Conservation (phyloP, 1,140 invertebrate genomes). For the Brachionus paranguensis region DNA sequence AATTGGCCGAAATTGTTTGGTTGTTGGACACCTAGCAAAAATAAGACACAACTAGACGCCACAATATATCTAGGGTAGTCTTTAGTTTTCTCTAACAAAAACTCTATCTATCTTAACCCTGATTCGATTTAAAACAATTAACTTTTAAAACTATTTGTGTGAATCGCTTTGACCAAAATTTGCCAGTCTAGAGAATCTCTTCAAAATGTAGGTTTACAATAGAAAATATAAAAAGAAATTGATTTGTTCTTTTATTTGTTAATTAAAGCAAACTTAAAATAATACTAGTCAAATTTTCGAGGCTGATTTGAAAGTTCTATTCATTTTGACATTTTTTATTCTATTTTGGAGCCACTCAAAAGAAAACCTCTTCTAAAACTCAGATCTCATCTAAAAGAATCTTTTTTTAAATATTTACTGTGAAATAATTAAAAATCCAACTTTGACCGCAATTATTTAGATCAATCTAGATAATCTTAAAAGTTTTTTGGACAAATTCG, state of each 20-base stretch:
- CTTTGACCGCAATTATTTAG: no score
- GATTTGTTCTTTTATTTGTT: conserved; percentile 7
- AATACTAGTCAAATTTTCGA: background rate
- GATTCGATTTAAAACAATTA: background rate
- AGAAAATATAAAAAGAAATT: background rate
- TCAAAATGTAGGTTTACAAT: background rate
- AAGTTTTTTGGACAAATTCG: no score
- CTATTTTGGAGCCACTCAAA: background rate
- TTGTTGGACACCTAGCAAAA: background rate
- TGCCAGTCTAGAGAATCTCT: background rate
- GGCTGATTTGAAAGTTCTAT: background rate
- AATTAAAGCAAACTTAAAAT: background rate
- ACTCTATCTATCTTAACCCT: background rate
- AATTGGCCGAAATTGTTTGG: background rate
- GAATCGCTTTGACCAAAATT: background rate
- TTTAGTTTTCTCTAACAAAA: background rate
- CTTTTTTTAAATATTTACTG: background rate
- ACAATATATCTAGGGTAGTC: background rate
- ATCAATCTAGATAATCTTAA: no score
- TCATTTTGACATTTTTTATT: background rate
- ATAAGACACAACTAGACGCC: background rate
- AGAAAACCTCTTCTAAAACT: background rate
- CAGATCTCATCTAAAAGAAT: background rate
- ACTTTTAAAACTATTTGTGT: background rate
- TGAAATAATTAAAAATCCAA: no score